Conservation (phyloP, 2,888 invertebrate species). For the Horisme vitalbata region DNA sequence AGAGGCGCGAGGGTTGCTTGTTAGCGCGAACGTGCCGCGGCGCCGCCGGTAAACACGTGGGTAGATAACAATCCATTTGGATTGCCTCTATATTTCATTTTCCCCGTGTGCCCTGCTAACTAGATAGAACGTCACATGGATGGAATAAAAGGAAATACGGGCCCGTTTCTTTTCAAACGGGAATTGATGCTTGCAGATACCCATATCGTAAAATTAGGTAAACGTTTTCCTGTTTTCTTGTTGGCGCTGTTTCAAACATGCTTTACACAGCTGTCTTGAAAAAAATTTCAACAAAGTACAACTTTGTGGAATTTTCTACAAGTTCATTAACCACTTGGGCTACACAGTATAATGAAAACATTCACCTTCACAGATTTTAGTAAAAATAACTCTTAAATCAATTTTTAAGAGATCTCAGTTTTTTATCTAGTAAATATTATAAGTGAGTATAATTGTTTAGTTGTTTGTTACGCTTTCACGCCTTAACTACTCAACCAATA, state of each 20-base stretch:
- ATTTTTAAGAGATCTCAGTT: too few relatives aligned
- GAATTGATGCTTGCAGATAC: constrained; percentile 39
- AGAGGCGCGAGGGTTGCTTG: constrained; percentile 65
- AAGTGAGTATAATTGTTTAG: too few relatives aligned
- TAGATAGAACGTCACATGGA: constrained; percentile 70
- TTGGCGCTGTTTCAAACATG: constrained; percentile 6
- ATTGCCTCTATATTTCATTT: constrained; percentile 84
- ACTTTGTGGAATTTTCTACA: neutral
- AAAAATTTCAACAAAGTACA: neutral
- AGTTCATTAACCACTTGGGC: too few relatives aligned
- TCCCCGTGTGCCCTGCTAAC: constrained; percentile 76
- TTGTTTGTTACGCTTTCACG: too few relatives aligned
- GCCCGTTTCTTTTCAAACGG: constrained; percentile 59
- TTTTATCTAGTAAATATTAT: too few relatives aligned
- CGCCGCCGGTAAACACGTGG: constrained; percentile 80
- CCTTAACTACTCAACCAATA: too few relatives aligned
- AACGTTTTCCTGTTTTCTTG: constrained; percentile 24
- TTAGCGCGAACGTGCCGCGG: constrained; percentile 78
- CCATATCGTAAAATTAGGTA: constrained; percentile 31
- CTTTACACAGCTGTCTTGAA: neutral
- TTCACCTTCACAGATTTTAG: too few relatives aligned
- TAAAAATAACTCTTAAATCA: too few relatives aligned
- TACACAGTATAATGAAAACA: too few relatives aligned
- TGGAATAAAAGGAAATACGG: constrained; percentile 64
- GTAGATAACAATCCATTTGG: constrained; percentile 83